A percentile compares a stretch with the other conserved stretches of the same genome.
These are phyloP conservation scores for Aurelia coerulea DNA, from an alignment of 30 jellyfish, hydroid and myxozoan genomes.

Conservation along the genomic window DNA sequence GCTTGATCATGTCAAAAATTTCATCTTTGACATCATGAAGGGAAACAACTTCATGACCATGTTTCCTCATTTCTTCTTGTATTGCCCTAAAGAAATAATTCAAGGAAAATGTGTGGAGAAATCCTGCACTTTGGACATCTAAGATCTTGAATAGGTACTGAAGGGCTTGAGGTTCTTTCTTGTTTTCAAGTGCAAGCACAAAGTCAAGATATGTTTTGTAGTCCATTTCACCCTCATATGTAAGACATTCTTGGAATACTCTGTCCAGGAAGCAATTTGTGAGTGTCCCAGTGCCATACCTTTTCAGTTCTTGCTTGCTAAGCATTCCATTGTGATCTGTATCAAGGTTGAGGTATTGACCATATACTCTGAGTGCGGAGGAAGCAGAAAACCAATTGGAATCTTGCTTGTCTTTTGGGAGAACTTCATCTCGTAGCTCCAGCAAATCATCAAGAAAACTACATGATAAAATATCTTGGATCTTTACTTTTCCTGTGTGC, in stretches of 20 bases:
- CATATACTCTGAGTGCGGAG: constrained; percentile 96
- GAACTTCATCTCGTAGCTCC: constrained; percentile 97
- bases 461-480: constrained; percentile 96
- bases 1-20: constrained; percentile 95
- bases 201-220: constrained; percentile 97
- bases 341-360: constrained; percentile 96
- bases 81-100: constrained; percentile 92
- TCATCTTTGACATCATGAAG: constrained; percentile 95
- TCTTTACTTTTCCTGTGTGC: constrained; percentile 96
- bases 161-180: constrained; percentile 97
- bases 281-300: constrained; percentile 98
- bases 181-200: constrained; percentile 96
- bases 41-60: constrained; percentile 94
- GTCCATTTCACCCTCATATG: constrained; percentile 99
- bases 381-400: constrained; percentile 99
- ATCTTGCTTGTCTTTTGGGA: constrained; percentile 96
- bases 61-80: constrained; percentile 92
- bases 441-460: constrained; percentile 95
- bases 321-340: constrained; percentile 99
- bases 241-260: constrained; percentile 97
- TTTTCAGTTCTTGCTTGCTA: constrained; percentile 87
- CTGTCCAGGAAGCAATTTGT: constrained; percentile 90
- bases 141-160: constrained; percentile 89
- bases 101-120: constrained; percentile 91
- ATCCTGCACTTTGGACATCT: constrained; percentile 89